Percentiles rank a stretch among this genome's conserved stretches.
These are phyloP conservation scores for Limnephilus marmoratus DNA, from an alignment of 2,888 invertebrate genomes.

Conservation along the genomic window DNA sequence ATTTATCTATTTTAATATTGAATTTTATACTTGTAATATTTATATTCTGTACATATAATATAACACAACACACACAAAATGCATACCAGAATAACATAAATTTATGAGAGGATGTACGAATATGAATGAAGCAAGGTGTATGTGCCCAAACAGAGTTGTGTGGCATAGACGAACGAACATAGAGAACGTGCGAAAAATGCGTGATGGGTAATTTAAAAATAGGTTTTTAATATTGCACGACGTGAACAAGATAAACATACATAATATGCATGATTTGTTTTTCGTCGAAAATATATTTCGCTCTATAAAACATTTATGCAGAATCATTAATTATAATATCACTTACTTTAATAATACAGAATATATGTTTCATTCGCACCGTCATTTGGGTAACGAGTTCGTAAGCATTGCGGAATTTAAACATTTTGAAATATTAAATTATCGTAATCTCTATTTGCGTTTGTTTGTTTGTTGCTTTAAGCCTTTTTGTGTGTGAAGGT, in stretches of 20 bases:
- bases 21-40: too few species aligned
- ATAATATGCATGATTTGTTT: not conserved
- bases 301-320: not conserved
- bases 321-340: not conserved
- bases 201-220: too few species aligned
- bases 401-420: not conserved
- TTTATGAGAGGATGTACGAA: too few species aligned
- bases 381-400: conserved; percentile 11
- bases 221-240: not conserved
- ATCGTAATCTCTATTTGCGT: not conserved
- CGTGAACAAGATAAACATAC: not conserved
- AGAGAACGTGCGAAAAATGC: too few species aligned
- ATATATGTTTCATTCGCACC: conserved; percentile 11
- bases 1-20: too few species aligned
- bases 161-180: too few species aligned
- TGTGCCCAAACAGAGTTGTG: too few species aligned
- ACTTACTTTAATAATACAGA: not conserved
- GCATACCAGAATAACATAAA: too few species aligned
- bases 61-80: too few species aligned
- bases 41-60: too few species aligned
- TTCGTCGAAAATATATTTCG: not conserved
- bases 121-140: too few species aligned
- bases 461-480: not conserved
- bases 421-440: conserved; percentile 25
- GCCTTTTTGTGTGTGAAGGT: not conserved